Evolutionary conservation across 2,113 vertebrate species (phyloP).

Genomic region (Eurystomus gularis): DNA sequence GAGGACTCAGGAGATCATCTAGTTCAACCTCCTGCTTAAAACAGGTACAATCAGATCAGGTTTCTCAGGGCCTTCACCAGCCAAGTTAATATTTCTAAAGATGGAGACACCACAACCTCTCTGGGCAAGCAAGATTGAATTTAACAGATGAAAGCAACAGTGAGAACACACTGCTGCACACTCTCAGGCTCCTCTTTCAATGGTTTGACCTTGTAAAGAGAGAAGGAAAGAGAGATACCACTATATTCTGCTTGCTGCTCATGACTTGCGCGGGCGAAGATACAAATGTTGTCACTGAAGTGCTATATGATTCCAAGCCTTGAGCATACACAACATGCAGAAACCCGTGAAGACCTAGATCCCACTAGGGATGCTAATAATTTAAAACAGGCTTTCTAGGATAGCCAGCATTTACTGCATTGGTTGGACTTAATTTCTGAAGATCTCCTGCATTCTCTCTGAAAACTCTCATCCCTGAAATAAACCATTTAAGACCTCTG

Average conservation of each 20-base stretch:
- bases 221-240: not conserved
- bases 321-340: not conserved
- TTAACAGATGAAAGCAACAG: not conserved
- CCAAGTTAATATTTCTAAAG: not conserved
- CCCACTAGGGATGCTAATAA: not conserved
- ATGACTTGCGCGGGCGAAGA: not conserved
- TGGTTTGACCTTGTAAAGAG: not conserved
- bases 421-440: not conserved
- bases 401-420: not conserved
- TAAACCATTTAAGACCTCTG: not conserved
- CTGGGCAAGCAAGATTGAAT: not conserved
- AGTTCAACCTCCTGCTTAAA: not conserved
- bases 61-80: not conserved
- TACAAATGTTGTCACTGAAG: not conserved
- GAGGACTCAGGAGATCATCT: not conserved
- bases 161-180: not conserved
- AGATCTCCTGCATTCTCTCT: not conserved
- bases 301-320: not conserved
- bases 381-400: not conserved
- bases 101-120: not conserved
- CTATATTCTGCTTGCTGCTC: not conserved
- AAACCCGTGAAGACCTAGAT: not conserved
- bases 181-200: not conserved
- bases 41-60: not conserved
- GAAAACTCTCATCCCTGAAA: not conserved